Evolutionary conservation across 2,888 invertebrate genomes (phyloP).

Genomic region (Clanis bilineata): DNA sequence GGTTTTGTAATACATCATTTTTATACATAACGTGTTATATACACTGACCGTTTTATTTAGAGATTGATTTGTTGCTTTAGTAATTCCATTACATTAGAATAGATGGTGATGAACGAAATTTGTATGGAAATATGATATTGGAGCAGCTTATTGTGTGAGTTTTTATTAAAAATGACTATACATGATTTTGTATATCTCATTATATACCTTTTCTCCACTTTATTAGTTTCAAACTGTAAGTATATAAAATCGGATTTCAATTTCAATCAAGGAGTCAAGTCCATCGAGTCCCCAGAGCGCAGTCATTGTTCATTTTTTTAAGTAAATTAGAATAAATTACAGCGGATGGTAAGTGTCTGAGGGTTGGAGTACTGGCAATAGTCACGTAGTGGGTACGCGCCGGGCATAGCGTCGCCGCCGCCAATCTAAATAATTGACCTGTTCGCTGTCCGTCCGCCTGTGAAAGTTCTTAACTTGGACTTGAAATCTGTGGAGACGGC

Average conservation of each 20-base stretch:
- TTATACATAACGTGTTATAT: constrained; percentile 11
- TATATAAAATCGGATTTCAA: not conserved
- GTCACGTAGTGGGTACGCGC: constrained; percentile 54
- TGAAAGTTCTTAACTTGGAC: constrained; percentile 52
- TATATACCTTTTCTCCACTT: not conserved
- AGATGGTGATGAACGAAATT: not conserved
- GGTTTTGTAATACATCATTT: constrained; percentile 26
- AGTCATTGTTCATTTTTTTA: constrained; percentile 14
- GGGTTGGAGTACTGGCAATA: constrained; percentile 32
- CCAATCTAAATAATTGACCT: constrained; percentile 82
- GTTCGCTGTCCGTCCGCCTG: constrained; percentile 69
- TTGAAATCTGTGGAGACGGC: constrained; percentile 49
- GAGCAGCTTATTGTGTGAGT: too few relatives aligned
- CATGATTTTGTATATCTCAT: not conserved
- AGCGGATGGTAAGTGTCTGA: constrained; percentile 17
- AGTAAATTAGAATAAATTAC: constrained; percentile 21
- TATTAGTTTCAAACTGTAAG: not conserved
- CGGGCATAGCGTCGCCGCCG: constrained; percentile 60
- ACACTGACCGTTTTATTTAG: not conserved
- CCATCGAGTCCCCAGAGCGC: not conserved
- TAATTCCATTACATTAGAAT: not conserved
- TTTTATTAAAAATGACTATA: too few relatives aligned
- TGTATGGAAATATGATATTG: not conserved
- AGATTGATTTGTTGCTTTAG: not conserved
- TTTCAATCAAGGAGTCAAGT: not conserved